phyloP scores from a whole-genome alignment of 2,888 invertebrate genomes.

The Euzophera pinguis region DNA sequence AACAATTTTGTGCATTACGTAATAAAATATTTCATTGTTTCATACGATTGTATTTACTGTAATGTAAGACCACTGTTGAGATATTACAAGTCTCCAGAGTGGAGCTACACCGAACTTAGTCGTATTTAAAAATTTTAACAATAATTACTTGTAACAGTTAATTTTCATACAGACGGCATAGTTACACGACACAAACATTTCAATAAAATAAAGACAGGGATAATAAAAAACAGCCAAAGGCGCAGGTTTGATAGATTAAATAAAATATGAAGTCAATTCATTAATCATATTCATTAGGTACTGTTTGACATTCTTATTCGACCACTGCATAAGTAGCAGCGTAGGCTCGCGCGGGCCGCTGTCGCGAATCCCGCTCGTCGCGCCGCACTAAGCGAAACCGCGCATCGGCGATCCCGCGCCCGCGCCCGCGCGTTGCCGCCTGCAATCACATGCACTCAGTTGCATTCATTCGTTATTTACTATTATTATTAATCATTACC shows the following conservation, averaged over 20 bases:
- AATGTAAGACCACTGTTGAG: slow-evolving; percentile 75
- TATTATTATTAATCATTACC: slow-evolving; percentile 75
- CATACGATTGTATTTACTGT: slow-evolving; percentile 77
- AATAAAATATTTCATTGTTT: slow-evolving; percentile 77
- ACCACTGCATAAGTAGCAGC: slow-evolving; percentile 61
- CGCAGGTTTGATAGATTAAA: slow-evolving; percentile 77
- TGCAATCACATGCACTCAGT: slow-evolving; percentile 67
- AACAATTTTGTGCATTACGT: slow-evolving; percentile 78
- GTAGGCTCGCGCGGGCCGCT: slow-evolving; percentile 37
- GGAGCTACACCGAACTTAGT: slow-evolving; percentile 73
- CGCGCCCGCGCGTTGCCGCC: slow-evolving; percentile 44
- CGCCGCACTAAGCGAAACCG: slow-evolving; percentile 17
- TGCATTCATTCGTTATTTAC: slow-evolving; percentile 74
- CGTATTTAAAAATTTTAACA: slow-evolving; percentile 72
- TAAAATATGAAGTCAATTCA: slow-evolving; percentile 78
- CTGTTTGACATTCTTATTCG: slow-evolving; percentile 60
- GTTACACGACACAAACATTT: slow-evolving; percentile 66
- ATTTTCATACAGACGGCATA: slow-evolving; percentile 60
- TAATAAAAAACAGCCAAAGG: slow-evolving; percentile 72
- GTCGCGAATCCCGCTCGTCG: slow-evolving; percentile 25
- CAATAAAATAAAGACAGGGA: slow-evolving; percentile 76
- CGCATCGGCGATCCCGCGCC: slow-evolving; percentile 24
- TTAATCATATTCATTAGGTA: slow-evolving; percentile 77
- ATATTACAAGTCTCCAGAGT: slow-evolving; percentile 58
- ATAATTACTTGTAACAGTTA: slow-evolving; percentile 54